These are phyloP conservation scores for Chrysaora quinquecirrha DNA, from an alignment of 30 jellyfish, hydroid and myxozoan genomes.

Conservation along the genomic window DNA sequence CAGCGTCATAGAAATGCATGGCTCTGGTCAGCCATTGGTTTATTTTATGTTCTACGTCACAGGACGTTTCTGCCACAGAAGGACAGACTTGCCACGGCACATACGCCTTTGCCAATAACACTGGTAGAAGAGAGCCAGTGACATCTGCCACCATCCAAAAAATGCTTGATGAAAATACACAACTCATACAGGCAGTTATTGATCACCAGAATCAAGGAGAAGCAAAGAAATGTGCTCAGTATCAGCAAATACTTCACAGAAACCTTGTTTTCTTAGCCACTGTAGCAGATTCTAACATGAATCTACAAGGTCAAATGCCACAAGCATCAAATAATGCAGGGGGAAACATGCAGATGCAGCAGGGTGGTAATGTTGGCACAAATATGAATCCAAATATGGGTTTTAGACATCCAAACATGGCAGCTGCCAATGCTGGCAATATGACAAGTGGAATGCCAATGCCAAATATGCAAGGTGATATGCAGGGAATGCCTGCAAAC, in stretches of 20 bases:
- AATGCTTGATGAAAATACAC: constrained; percentile 96
- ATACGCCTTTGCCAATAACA: constrained; percentile 73
- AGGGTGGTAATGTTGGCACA: not conserved
- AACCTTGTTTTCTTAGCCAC: constrained; percentile 91
- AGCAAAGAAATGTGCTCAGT: constrained; percentile 90
- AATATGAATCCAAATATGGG: constrained; percentile 37
- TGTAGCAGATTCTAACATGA: constrained; percentile 90
- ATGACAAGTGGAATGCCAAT: constrained; percentile 31
- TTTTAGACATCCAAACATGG: constrained; percentile 33
- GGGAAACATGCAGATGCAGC: constrained; percentile 66
- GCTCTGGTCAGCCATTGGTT: too few species aligned
- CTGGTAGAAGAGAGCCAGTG: constrained; percentile 77
- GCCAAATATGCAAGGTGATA: constrained; percentile 29
- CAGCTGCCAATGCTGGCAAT: constrained; percentile 27
- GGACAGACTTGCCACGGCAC: too few species aligned
- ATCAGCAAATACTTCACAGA: constrained; percentile 88
- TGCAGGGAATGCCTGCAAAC: constrained; percentile 31
- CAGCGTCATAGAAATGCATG: too few species aligned
- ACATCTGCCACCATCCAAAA: constrained; percentile 90
- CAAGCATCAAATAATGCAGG: constrained; percentile 53
- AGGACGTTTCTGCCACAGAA: too few species aligned
- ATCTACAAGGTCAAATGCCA: constrained; percentile 63
- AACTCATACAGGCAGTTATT: constrained; percentile 79
- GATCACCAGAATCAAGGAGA: constrained; percentile 93
- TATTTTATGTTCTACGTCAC: too few species aligned